Conservation (phyloP, 2,113 vertebrate genomes). For the Caranx ignobilis region DNA sequence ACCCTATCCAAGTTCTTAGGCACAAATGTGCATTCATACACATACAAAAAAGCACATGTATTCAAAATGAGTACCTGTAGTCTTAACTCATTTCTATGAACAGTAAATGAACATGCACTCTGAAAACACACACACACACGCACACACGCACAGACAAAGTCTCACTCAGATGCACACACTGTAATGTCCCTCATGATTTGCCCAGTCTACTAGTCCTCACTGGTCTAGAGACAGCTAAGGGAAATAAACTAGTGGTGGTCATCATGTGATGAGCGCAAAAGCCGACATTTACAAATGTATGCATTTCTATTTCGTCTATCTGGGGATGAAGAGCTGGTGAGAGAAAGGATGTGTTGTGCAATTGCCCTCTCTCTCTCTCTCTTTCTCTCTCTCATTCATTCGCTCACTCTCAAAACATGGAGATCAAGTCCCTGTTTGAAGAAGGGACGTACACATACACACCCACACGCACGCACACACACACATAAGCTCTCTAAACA, state of each 20-base stretch:
- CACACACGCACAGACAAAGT: slow-evolving; percentile 16
- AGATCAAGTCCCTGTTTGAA: slow-evolving; percentile 59
- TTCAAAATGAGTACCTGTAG: slow-evolving; percentile 82
- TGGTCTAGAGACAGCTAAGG: slow-evolving; percentile 67
- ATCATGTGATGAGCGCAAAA: slow-evolving; percentile 69
- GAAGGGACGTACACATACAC: slow-evolving; percentile 35
- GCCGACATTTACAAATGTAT: slow-evolving; percentile 81
- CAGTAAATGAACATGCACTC: slow-evolving; percentile 72
- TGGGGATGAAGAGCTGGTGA: slow-evolving; percentile 82
- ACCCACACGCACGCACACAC: slow-evolving; percentile 9
- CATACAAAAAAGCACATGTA: slow-evolving; percentile 72
- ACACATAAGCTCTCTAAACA: slow-evolving; percentile 50
- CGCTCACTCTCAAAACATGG: slow-evolving; percentile 53
- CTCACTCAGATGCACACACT: slow-evolving; percentile 64
- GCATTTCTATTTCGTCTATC: slow-evolving; percentile 69
- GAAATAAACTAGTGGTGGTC: slow-evolving; percentile 69
- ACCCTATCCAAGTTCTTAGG: slow-evolving; percentile 85
- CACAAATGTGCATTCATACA: slow-evolving; percentile 86
- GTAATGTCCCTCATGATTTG: slow-evolving; percentile 70
- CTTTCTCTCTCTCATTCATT: slow-evolving; percentile 49
- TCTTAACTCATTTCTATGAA: slow-evolving; percentile 76
- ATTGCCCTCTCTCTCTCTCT: slow-evolving; percentile 77
- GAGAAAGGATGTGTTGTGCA: slow-evolving; percentile 86
- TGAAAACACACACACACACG: slow-evolving; percentile 29
- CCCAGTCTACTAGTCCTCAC: slow-evolving; percentile 55